Conservation (phyloP, 2,113 vertebrate species). For the Calidris pugnax region DNA sequence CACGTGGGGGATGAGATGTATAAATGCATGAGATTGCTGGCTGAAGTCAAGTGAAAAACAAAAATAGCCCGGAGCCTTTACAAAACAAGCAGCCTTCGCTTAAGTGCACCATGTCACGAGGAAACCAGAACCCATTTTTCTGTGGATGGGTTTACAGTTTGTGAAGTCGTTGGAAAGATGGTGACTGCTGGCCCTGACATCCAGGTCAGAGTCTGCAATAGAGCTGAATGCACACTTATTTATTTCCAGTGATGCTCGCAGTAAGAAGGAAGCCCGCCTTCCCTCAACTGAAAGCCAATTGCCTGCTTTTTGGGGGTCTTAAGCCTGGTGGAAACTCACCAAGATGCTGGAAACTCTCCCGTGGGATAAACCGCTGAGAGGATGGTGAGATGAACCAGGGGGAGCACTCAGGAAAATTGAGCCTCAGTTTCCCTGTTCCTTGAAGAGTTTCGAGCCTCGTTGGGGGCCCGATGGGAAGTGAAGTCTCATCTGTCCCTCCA, state of each 20-base stretch:
- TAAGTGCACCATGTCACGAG: neutral
- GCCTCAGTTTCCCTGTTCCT: neutral
- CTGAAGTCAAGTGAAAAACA: neutral
- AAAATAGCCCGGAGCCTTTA: neutral
- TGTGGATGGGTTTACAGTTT: neutral
- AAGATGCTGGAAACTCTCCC: accelerated
- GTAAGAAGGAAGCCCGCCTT: neutral
- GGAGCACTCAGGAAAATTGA: neutral
- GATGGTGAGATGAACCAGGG: neutral
- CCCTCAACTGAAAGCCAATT: neutral
- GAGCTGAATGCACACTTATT: neutral
- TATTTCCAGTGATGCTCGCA: neutral
- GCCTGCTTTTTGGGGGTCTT: neutral
- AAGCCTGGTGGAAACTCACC: neutral
- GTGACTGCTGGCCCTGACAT: neutral
- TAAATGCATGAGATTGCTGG: neutral
- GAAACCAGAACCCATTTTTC: neutral
- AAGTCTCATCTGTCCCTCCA: neutral
- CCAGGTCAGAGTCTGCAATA: neutral
- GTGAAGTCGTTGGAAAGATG: neutral
- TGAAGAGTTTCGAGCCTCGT: neutral
- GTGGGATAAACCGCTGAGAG: neutral
- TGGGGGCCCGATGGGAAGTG: neutral
- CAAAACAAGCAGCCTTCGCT: neutral
- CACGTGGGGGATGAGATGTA: neutral